Conservation (phyloP, 2,113 vertebrate genomes). For the Aptenodytes forsteri region DNA sequence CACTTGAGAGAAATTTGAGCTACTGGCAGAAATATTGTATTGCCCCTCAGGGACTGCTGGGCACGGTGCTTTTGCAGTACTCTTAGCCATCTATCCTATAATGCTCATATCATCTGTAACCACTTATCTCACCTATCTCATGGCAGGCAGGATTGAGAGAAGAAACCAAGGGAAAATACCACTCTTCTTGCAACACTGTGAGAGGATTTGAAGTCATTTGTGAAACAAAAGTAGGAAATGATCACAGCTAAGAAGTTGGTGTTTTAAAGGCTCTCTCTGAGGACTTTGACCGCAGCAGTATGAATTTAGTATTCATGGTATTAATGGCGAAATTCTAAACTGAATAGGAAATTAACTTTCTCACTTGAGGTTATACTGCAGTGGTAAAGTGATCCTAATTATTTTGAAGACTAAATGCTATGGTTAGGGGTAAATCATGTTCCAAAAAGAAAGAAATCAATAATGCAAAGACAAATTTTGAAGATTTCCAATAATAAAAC, state of each 20-base stretch:
- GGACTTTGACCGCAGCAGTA: neutral
- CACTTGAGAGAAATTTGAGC: slow-evolving; percentile 8
- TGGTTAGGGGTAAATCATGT: neutral
- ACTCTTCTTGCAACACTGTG: neutral
- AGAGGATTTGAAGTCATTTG: slow-evolving; percentile 10
- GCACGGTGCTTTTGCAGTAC: neutral
- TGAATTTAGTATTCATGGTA: slow-evolving; percentile 23
- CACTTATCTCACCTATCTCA: neutral
- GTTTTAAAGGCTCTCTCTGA: neutral
- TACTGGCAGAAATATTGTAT: neutral
- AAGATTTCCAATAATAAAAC: neutral
- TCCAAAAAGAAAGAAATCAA: neutral
- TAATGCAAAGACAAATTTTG: neutral
- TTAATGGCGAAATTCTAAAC: slow-evolving; percentile 41
- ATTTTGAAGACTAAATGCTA: neutral
- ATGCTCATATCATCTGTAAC: slow-evolving; percentile 16
- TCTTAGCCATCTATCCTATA: neutral
- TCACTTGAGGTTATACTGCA: slow-evolving; percentile 29
- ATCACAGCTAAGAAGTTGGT: neutral
- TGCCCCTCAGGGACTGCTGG: neutral
- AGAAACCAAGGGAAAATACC: neutral
- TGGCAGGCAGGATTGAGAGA: neutral
- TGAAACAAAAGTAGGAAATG: slow-evolving; percentile 28
- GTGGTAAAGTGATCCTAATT: slow-evolving; percentile 23
- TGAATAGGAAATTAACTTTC: slow-evolving; percentile 52